phyloP scores from a whole-genome alignment of 2,888 invertebrate species.

The Escarpia spicata region DNA sequence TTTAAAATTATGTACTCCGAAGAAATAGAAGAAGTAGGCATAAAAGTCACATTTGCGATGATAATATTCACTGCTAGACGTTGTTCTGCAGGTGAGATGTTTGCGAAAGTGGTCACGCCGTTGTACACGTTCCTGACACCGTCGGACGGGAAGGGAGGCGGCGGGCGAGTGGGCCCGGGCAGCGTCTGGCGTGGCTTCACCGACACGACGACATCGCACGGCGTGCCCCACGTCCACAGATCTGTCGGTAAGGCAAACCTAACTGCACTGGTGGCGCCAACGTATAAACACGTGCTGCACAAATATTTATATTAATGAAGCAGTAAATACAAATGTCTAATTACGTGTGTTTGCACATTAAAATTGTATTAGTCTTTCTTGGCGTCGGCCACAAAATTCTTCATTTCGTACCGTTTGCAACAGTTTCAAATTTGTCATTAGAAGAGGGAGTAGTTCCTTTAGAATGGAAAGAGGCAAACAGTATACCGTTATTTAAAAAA shows the following conservation, averaged over 20 bases:
- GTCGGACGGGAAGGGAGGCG: not conserved
- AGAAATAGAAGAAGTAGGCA: too few relatives aligned
- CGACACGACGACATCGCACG: conserved; percentile 12
- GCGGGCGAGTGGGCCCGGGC: not conserved
- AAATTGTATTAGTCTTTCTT: too few relatives aligned
- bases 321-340: not conserved
- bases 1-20: too few relatives aligned
- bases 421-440: too few relatives aligned
- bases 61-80: not conserved
- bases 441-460: too few relatives aligned
- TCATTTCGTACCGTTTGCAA: too few relatives aligned
- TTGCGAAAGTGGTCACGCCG: not conserved
- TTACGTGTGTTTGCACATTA: too few relatives aligned
- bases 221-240: not conserved
- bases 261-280: not conserved
- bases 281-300: not conserved
- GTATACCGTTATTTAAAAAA: too few relatives aligned
- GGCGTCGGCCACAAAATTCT: too few relatives aligned
- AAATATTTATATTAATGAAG: not conserved
- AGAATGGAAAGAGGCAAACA: too few relatives aligned
- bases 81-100: not conserved
- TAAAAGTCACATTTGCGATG: too few relatives aligned
- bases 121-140: not conserved
- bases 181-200: not conserved
- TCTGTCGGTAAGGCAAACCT: not conserved